Base-by-base conservation (phyloP, 2,888 invertebrate species). In the Pristionchus arcanus region DNA sequence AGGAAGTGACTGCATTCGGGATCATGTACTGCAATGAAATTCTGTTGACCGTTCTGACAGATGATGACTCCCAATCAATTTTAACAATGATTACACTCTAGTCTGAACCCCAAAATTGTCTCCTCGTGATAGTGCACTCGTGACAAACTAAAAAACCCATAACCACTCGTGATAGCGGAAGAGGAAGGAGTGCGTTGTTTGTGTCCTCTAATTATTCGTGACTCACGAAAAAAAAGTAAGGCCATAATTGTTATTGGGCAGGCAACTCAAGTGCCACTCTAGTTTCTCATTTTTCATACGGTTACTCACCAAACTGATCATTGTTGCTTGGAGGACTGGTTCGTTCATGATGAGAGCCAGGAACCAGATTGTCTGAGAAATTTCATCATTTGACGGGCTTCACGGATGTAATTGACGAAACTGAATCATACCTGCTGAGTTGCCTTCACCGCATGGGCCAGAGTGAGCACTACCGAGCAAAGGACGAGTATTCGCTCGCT, bases 351-450 rank as follows among this genome's bases (percentile, higher is more conserved):
- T 11, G n/a, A 81, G 81, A 13, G 81, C 81, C 13, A 49, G 1
- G 49, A 81, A 81, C 81, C 81, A 81, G 49, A 81, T 81, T 0
- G 28, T 53, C 81, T 81, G 15, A 49, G 53, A 53, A 28, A 53
- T 55, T 55, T 55, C 13, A 19, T 55, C 11, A 66, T 25, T n/a
- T 3, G 9, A 66, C n/a, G 15, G 9, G 63, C 19, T 5, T 25
- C 63, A 16, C 28, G 11, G 11, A 21, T n/a, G 15, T 21, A 59
- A n/a, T n/a, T 66, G 66, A n/a, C 4, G 66, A 66, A n/a, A 66
- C n/a, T 28, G 7, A n/a, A n/a, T 28, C 25, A 21, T 53, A 81
- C 81, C 81, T 81, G 81, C 49, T 81, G 81, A 13, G 81, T 81
- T 9, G 81, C 81, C 28, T 81, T 81, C n/a, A 81, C 13, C 4